phyloP scores from a whole-genome alignment of 2,113 vertebrate species.

The Gymnarchus niloticus region DNA sequence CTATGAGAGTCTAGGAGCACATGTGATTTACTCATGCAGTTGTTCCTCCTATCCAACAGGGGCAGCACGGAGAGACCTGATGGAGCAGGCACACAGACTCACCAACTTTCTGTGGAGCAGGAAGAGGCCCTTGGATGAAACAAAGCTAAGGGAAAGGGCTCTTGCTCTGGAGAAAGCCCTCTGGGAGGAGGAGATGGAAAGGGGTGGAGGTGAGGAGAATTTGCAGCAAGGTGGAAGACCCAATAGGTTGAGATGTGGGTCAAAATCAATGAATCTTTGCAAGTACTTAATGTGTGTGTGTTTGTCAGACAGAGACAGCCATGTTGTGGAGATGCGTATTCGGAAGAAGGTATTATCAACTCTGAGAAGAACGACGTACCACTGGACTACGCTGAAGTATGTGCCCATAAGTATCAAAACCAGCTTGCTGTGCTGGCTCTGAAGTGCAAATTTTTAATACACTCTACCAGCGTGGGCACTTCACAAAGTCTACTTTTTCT shows the following conservation, averaged over 20 bases:
- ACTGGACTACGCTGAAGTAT: conserved; percentile 74
- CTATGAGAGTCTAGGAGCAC: neutral
- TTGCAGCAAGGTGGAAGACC: neutral
- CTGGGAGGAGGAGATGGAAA: conserved; percentile 43
- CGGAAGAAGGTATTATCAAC: conserved; percentile 58
- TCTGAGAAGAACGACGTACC: conserved; percentile 69
- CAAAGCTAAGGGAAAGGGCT: conserved; percentile 58
- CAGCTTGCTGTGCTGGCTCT: neutral
- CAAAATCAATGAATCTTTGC: neutral
- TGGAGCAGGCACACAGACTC: conserved; percentile 51
- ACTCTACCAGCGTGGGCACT: neutral
- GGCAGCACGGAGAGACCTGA: conserved; percentile 46
- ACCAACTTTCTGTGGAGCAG: conserved; percentile 78
- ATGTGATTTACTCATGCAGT: neutral
- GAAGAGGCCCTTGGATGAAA: conserved; percentile 62
- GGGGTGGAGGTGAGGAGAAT: conserved; percentile 22
- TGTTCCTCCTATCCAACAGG: conserved; percentile 46
- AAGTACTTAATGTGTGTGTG: neutral
- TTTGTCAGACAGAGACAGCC: conserved; percentile 45
- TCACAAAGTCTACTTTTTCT: neutral
- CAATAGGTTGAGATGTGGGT: neutral
- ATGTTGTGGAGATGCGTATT: conserved; percentile 51
- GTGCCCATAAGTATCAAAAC: conserved; percentile 4
- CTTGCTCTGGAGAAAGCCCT: conserved; percentile 58
- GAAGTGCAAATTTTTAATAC: conserved; percentile 3